A percentile compares a stretch with the other conserved stretches of the same genome.
Conservation (phyloP, 1,140 invertebrate species). For the Rhynchophorus ferrugineus region DNA sequence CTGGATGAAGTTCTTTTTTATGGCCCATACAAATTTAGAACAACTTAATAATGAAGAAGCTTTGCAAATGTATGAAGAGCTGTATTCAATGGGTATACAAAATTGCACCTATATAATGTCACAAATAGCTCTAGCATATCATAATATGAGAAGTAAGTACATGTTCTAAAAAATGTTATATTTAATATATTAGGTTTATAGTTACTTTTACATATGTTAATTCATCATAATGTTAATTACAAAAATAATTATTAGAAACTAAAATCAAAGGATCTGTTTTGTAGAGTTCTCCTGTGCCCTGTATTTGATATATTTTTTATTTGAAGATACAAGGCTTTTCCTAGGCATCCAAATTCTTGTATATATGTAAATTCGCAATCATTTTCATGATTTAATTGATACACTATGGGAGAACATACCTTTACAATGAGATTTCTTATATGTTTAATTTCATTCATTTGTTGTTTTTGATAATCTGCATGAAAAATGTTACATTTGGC, state of each 20-base stretch:
- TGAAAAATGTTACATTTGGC: slow-evolving; percentile 9
- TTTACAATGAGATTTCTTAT: slow-evolving; percentile 23
- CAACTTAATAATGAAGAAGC: slow-evolving; percentile 86
- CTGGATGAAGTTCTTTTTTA: slow-evolving; percentile 93
- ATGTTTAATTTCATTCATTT: slow-evolving; percentile 24
- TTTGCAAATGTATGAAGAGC: slow-evolving; percentile 67
- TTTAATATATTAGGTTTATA: slow-evolving; percentile 4
- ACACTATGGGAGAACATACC: slow-evolving; percentile 22
- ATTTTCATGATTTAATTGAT: slow-evolving; percentile 19
- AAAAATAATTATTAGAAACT: too few relatives aligned
- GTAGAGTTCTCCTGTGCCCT: too few relatives aligned
- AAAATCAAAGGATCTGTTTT: too few relatives aligned
- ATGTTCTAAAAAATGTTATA: slow-evolving; percentile 1
- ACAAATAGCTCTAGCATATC: slow-evolving; percentile 85
- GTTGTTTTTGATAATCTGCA: slow-evolving; percentile 20
- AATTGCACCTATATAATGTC: slow-evolving; percentile 85
- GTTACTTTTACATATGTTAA: background rate
- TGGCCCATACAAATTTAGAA: slow-evolving; percentile 85
- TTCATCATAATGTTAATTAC: too few relatives aligned
- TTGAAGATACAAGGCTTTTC: slow-evolving; percentile 25
- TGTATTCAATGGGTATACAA: slow-evolving; percentile 73
- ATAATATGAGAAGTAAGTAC: slow-evolving; percentile 77
- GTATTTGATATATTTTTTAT: slow-evolving; percentile 28
- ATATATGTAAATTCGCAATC: slow-evolving; percentile 22
- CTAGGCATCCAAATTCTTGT: slow-evolving; percentile 28